Conservation (phyloP, 1,140 invertebrate species). For the Drosophila sucinea region DNA sequence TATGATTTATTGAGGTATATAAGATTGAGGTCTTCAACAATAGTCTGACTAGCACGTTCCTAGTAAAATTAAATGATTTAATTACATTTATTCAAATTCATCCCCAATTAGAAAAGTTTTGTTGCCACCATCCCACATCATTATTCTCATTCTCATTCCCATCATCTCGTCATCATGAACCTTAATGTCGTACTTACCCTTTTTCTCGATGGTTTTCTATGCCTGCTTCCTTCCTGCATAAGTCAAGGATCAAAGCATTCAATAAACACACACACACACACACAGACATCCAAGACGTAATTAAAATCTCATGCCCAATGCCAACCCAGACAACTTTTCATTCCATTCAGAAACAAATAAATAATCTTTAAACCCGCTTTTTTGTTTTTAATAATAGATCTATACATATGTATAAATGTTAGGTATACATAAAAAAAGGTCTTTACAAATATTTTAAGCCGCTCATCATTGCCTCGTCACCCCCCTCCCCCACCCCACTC, state of each 20-base stretch:
- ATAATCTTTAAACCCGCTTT: constrained; percentile 71
- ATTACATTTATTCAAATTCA: constrained; percentile 2
- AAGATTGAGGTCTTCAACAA: no score
- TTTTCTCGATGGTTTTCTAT: background rate
- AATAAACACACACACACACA: constrained; percentile 50
- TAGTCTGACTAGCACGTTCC: background rate
- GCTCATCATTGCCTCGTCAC: constrained; percentile 68
- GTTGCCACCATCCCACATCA: background rate
- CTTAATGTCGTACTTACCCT: constrained; percentile 13
- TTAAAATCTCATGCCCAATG: constrained; percentile 76
- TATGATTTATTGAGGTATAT: no score
- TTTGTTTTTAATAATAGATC: constrained; percentile 40
- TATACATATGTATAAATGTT: background rate
- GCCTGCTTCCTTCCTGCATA: constrained; percentile 25
- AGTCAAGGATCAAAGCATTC: constrained; percentile 67
- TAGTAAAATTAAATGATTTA: background rate
- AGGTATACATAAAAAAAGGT: constrained; percentile 53
- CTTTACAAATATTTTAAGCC: constrained; percentile 77
- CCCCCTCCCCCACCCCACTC: background rate
- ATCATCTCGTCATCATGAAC: background rate
- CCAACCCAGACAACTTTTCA: constrained; percentile 18
- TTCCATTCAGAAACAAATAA: constrained; percentile 47
- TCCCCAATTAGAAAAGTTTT: constrained; percentile 4
- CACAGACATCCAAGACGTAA: constrained; percentile 60
- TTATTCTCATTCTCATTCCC: background rate